Percentiles rank a stretch among this genome's conserved stretches.
Conservation (phyloP, 2,888 invertebrate species). For the Drosophila pseudotalamancana region DNA sequence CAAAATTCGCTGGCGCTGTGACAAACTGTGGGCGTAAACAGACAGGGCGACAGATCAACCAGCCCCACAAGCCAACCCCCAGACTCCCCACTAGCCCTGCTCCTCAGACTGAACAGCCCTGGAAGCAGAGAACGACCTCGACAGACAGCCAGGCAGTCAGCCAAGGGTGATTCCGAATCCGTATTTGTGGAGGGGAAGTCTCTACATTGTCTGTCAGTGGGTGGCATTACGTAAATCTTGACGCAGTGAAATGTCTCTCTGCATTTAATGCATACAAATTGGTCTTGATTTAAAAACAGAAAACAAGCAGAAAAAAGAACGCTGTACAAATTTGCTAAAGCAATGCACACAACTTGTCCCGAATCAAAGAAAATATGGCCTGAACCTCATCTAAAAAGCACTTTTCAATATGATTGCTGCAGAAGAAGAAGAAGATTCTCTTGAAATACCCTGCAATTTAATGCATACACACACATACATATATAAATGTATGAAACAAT, state of each 20-base stretch:
- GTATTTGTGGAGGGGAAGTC: conserved; percentile 1
- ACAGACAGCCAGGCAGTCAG: conserved; percentile 15
- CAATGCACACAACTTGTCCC: conserved; percentile 32
- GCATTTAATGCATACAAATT: conserved; percentile 80
- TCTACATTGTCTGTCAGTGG: conserved; percentile 34
- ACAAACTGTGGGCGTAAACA: conserved; percentile 45
- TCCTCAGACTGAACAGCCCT: conserved; percentile 46
- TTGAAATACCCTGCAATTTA: neutral
- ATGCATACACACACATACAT: neutral
- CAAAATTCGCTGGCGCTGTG: conserved; percentile 9
- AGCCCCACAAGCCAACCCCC: neutral
- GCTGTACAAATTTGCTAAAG: conserved; percentile 56
- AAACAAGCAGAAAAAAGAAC: conserved; percentile 25
- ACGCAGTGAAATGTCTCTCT: conserved; percentile 59
- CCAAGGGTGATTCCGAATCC: conserved; percentile 52
- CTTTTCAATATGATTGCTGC: conserved; percentile 40
- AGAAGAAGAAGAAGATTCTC: neutral
- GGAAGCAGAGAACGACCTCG: conserved; percentile 52
- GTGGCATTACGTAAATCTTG: conserved; percentile 67
- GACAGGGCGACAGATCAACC: conserved; percentile 13
- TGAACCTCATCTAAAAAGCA: conserved; percentile 38
- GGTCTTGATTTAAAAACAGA: conserved; percentile 60
- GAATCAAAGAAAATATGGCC: conserved; percentile 7
- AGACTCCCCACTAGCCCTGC: neutral
- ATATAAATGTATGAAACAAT: conserved; percentile 2